These are phyloP conservation scores for Oenanthe oenanthe DNA, from an alignment of 2,113 vertebrate genomes.

Conservation along the genomic window DNA sequence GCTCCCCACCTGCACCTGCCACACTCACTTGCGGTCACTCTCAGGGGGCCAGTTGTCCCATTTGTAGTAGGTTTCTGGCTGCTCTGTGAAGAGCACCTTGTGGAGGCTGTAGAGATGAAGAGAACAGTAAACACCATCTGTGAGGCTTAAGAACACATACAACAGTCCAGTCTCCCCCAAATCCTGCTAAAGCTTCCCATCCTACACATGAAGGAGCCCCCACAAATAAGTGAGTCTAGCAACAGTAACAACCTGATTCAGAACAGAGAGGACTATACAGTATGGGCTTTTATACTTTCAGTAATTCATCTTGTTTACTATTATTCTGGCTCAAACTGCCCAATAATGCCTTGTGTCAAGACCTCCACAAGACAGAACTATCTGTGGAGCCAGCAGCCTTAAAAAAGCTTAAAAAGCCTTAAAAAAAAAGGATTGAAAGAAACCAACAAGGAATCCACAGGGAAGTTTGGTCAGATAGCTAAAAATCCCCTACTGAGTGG, in stretches of 20 bases:
- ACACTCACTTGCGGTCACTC: conserved; percentile 94
- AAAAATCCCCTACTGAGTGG: not conserved
- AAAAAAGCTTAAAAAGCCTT: rapidly evolving
- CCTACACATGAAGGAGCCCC: not conserved
- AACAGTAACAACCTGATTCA: not conserved
- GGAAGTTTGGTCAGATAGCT: not conserved
- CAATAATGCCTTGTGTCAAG: not conserved
- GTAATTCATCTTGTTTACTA: not conserved
- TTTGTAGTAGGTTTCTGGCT: conserved; percentile 98
- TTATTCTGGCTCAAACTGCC: not conserved
- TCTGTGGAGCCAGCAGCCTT: not conserved
- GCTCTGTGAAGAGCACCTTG: conserved; percentile 98
- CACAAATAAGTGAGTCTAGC: not conserved
- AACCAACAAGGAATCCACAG: not conserved
- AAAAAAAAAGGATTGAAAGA: too few relatives aligned
- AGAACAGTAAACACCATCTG: not conserved
- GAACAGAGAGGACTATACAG: not conserved
- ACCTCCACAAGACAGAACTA: not conserved
- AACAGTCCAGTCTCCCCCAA: not conserved
- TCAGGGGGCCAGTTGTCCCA: conserved; percentile 99
- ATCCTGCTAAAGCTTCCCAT: not conserved
- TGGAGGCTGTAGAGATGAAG: conserved; percentile 82
- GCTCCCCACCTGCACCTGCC: not conserved
- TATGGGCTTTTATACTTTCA: not conserved
- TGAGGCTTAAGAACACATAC: not conserved